Conservation (phyloP, 2,797 vertebrate species). For the Muraenolepis orangiensis region DNA sequence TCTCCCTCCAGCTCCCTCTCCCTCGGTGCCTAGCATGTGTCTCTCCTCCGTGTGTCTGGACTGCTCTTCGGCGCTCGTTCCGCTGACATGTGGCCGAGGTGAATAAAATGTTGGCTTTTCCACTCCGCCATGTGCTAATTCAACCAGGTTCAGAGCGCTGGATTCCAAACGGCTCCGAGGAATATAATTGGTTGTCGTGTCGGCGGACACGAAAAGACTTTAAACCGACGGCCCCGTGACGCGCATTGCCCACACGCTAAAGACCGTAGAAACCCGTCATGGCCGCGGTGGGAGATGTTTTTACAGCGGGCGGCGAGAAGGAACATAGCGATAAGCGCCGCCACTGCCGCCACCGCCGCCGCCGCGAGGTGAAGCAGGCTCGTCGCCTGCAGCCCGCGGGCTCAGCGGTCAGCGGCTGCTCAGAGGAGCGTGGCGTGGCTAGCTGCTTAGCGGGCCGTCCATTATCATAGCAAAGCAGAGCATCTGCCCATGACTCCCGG, state of each 20-base stretch:
- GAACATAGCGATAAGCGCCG: background rate
- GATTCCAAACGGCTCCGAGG: slow-evolving; percentile 45
- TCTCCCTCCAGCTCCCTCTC: no score
- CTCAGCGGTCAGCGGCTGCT: slow-evolving; percentile 58
- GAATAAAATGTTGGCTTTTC: slow-evolving; percentile 61
- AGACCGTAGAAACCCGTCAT: background rate
- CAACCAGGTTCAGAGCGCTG: slow-evolving; percentile 35
- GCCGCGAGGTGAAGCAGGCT: slow-evolving; percentile 35
- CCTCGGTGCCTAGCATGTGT: no score
- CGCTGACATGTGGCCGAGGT: slow-evolving; percentile 49
- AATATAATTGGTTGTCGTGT: slow-evolving; percentile 49
- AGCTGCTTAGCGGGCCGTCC: slow-evolving; percentile 49
- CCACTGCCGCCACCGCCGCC: no score
- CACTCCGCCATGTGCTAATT: slow-evolving; percentile 57
- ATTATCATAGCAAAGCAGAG: slow-evolving; percentile 63
- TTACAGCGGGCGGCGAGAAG: slow-evolving; percentile 21
- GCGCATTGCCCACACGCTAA: background rate
- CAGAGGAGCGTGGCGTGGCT: slow-evolving; percentile 56
- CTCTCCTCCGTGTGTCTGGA: slow-evolving; percentile 50
- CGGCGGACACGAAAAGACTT: slow-evolving; percentile 22
- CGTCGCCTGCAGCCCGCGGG: slow-evolving; percentile 42
- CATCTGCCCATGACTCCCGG: slow-evolving; percentile 58
- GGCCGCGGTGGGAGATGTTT: background rate
- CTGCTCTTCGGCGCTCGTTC: slow-evolving; percentile 59
- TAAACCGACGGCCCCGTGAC: slow-evolving; percentile 35